Evolutionary conservation across 35 echinoderm and acorn worm species (phyloP).

Genomic region (Lytechinus pictus): DNA sequence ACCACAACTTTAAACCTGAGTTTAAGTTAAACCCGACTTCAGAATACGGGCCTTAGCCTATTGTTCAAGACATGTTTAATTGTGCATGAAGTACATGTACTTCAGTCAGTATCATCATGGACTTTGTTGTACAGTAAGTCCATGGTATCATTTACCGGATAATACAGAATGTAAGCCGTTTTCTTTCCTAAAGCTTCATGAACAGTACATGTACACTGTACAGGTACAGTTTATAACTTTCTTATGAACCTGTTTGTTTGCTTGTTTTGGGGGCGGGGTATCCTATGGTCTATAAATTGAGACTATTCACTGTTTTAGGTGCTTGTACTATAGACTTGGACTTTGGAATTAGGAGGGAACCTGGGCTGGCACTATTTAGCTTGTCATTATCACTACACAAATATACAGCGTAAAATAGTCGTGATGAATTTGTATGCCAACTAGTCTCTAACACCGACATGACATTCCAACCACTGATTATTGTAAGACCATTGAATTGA

Average conservation of each 20-base stretch:
- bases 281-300: not conserved
- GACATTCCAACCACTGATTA: not conserved
- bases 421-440: not conserved
- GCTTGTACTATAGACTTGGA: constrained; percentile 3
- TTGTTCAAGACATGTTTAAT: too few species aligned
- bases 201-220: not conserved
- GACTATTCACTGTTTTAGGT: not conserved
- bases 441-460: not conserved
- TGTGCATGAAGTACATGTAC: not conserved
- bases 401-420: constrained; percentile 4
- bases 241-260: not conserved
- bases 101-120: too few species aligned
- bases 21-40: too few species aligned
- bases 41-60: too few species aligned
- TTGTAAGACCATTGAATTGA: too few species aligned
- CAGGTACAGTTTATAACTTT: too few species aligned
- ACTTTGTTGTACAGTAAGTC: too few species aligned
- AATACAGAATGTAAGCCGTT: too few species aligned
- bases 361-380: not conserved
- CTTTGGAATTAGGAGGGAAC: not conserved
- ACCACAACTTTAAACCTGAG: too few species aligned
- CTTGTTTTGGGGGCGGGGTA: not conserved
- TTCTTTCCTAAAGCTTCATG: not conserved
- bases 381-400: not conserved
- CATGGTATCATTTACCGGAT: too few species aligned